Percentiles rank a stretch among this genome's conserved stretches.
phyloP scores from a whole-genome alignment of 2,888 invertebrate genomes.

The Standfussiana lucernea region DNA sequence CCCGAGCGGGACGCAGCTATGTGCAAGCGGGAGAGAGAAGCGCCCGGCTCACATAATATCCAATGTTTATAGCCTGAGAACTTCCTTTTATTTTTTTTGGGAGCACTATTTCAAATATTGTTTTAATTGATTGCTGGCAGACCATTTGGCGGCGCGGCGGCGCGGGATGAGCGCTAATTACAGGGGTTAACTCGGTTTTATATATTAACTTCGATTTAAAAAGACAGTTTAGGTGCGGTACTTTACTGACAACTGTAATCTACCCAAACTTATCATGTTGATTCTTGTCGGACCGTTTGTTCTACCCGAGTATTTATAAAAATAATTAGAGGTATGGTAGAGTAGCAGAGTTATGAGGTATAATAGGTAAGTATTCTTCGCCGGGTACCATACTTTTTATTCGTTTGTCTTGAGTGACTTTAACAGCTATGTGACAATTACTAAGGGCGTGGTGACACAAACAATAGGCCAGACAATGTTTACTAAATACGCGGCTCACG shows the following conservation, averaged over 20 bases:
- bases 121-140: constrained; percentile 90
- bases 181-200: constrained; percentile 80
- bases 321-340: constrained; percentile 33
- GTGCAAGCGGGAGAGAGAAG: constrained; percentile 67
- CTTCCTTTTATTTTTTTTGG: constrained; percentile 88
- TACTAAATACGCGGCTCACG: constrained; percentile 72
- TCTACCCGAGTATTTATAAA: constrained; percentile 51
- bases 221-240: constrained; percentile 72
- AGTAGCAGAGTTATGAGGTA: constrained; percentile 7
- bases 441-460: constrained; percentile 26
- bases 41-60: constrained; percentile 79
- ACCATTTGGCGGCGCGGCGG: constrained; percentile 86
- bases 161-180: constrained; percentile 81
- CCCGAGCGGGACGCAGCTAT: constrained; percentile 73
- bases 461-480: constrained; percentile 69
- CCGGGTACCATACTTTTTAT: background rate
- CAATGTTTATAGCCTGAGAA: constrained; percentile 87
- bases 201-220: constrained; percentile 79
- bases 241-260: constrained; percentile 82
- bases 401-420: constrained; percentile 4
- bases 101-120: constrained; percentile 90
- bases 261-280: constrained; percentile 80
- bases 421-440: constrained; percentile 16
- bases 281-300: constrained; percentile 73
- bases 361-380: constrained; percentile 13